Evolutionary conservation across 2,888 invertebrate genomes (phyloP).

Genomic region (Conchocele bisecta): DNA sequence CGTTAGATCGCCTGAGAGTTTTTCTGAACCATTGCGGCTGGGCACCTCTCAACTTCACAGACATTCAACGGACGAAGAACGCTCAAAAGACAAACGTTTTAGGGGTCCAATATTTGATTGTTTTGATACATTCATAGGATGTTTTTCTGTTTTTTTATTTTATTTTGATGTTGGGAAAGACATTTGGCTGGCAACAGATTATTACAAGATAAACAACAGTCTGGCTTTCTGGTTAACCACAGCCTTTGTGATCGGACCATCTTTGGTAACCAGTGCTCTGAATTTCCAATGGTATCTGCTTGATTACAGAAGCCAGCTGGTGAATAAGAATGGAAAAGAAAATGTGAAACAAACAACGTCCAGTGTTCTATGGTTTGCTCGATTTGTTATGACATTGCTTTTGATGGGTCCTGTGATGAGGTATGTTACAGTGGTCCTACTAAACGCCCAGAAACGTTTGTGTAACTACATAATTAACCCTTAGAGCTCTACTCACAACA

Average conservation of each 20-base stretch:
- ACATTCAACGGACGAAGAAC: not conserved
- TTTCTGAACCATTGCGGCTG: not conserved
- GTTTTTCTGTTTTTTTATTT: conserved; percentile 67
- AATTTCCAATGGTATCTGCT: conserved; percentile 73
- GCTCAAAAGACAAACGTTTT: not conserved
- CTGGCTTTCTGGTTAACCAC: conserved; percentile 67
- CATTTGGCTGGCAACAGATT: conserved; percentile 67
- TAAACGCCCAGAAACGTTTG: not conserved
- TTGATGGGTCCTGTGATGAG: conserved; percentile 75
- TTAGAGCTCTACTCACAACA: too few relatives aligned
- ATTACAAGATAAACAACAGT: conserved; percentile 54
- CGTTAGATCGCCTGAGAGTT: not conserved
- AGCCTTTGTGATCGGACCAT: conserved; percentile 67
- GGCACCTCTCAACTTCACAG: not conserved
- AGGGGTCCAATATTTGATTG: conserved; percentile 55
- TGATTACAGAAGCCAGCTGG: conserved; percentile 68
- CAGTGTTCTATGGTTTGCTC: conserved; percentile 60
- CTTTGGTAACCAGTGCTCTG: conserved; percentile 66
- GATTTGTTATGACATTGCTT: conserved; percentile 70
- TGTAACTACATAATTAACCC: too few relatives aligned
- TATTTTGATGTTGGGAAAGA: conserved; percentile 72
- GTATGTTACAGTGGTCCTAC: conserved; percentile 46
- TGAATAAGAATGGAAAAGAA: conserved; percentile 49
- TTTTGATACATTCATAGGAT: conserved; percentile 65
- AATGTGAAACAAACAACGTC: conserved; percentile 55